A percentile compares a stretch with the other conserved stretches of the same genome.
phyloP scores from a whole-genome alignment of 1,140 invertebrate genomes.

The Temnothorax nylanderi region DNA sequence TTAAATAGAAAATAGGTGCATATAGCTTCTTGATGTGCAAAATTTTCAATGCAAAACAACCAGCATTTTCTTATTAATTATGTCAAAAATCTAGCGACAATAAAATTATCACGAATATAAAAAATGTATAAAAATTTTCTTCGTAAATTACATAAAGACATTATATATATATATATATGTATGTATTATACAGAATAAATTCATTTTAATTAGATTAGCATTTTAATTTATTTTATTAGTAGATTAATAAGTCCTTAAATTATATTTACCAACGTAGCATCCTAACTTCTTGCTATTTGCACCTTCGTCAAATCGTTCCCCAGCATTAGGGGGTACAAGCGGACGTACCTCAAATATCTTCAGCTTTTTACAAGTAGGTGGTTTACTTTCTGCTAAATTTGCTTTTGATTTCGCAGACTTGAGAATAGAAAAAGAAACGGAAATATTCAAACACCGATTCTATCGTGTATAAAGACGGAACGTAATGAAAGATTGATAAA shows the following conservation, averaged over 20 bases:
- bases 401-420: slow-evolving; percentile 78
- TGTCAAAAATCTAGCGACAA: background rate
- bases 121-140: background rate
- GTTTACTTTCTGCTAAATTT: slow-evolving; percentile 81
- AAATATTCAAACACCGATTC: background rate
- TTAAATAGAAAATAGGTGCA: slow-evolving; percentile 54
- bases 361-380: slow-evolving; percentile 83
- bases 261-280: slow-evolving; percentile 86
- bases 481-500: slow-evolving; percentile 12
- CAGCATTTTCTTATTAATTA: slow-evolving; percentile 16
- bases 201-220: too few species aligned
- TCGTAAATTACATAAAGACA: background rate
- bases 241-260: slow-evolving; percentile 12
- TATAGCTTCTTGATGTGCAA: background rate
- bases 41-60: slow-evolving; percentile 1
- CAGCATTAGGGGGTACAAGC: slow-evolving; percentile 80
- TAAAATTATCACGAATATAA: background rate
- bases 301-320: slow-evolving; percentile 83
- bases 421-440: slow-evolving; percentile 25
- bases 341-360: slow-evolving; percentile 83
- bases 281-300: slow-evolving; percentile 86
- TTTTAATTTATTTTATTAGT: background rate
- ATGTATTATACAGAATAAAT: too few species aligned
- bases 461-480: slow-evolving; percentile 2
- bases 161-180: background rate